phyloP scores from a whole-genome alignment of 2,888 invertebrate species.

The Ceramica pisi region DNA sequence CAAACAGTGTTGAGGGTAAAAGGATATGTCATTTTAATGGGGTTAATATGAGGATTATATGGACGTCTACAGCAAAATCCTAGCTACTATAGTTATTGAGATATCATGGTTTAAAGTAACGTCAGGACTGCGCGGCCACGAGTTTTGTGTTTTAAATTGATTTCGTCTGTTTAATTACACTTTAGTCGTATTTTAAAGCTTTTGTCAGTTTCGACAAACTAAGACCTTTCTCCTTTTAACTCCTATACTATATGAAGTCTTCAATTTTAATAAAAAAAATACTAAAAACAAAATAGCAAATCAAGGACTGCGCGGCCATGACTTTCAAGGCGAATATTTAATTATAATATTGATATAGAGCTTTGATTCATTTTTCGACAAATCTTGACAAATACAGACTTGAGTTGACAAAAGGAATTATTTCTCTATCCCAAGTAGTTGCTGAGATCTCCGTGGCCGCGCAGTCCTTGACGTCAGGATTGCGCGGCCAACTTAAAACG shows the following conservation, averaged over 20 bases:
- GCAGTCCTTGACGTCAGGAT: slow-evolving; percentile 47
- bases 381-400: slow-evolving; percentile 48
- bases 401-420: slow-evolving; percentile 49
- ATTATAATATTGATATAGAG: slow-evolving; percentile 48
- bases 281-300: slow-evolving; percentile 45
- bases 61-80: slow-evolving; percentile 45
- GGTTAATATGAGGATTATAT: slow-evolving; percentile 38
- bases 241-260: slow-evolving; percentile 45
- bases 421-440: slow-evolving; percentile 49
- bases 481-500: slow-evolving; percentile 48
- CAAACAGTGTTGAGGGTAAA: slow-evolving; percentile 39
- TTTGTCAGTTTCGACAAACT: slow-evolving; percentile 43
- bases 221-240: slow-evolving; percentile 41
- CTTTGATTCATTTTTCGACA: slow-evolving; percentile 49
- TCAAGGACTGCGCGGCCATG: slow-evolving; percentile 47
- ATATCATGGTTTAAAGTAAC: slow-evolving; percentile 46
- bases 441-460: slow-evolving; percentile 50
- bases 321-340: slow-evolving; percentile 49
- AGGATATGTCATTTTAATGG: slow-evolving; percentile 36
- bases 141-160: slow-evolving; percentile 41
- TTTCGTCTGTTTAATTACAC: slow-evolving; percentile 38
- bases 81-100: slow-evolving; percentile 44
- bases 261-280: slow-evolving; percentile 44
- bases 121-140: slow-evolving; percentile 44
- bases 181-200: slow-evolving; percentile 41